Conservation (phyloP, 1,140 invertebrate species). For the Galleria mellonella region DNA sequence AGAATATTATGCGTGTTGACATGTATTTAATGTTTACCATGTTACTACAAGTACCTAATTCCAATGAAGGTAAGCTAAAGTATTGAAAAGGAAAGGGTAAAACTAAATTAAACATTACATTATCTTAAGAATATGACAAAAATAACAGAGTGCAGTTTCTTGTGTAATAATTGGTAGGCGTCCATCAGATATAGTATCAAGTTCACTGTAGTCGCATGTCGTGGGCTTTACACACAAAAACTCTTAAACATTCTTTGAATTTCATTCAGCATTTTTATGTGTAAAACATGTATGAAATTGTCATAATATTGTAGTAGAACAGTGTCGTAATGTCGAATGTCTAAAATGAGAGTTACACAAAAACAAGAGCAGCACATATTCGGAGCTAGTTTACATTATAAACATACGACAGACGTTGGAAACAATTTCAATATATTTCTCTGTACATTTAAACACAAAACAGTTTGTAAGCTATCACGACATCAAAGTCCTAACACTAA, state of each 20-base stretch:
- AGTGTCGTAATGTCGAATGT: slow-evolving; percentile 16
- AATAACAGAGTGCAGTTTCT: slow-evolving; percentile 29
- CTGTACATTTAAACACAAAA: slow-evolving; percentile 45
- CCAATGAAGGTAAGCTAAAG: slow-evolving; percentile 52
- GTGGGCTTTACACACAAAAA: background rate
- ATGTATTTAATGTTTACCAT: slow-evolving; percentile 71
- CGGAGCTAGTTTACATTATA: slow-evolving; percentile 11
- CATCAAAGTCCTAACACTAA: slow-evolving; percentile 59
- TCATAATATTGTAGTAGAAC: slow-evolving; percentile 11
- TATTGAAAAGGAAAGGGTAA: slow-evolving; percentile 24
- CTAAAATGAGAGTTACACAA: slow-evolving; percentile 5
- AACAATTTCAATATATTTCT: slow-evolving; percentile 21
- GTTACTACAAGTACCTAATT: slow-evolving; percentile 65
- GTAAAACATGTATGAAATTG: no score
- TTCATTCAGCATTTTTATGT: background rate
- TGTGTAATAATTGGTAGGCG: slow-evolving; percentile 20
- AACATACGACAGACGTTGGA: slow-evolving; percentile 9
- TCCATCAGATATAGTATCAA: no score
- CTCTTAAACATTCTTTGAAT: background rate
- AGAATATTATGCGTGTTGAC: slow-evolving; percentile 67
- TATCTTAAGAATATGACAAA: slow-evolving; percentile 35
- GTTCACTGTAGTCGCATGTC: no score
- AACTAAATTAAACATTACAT: slow-evolving; percentile 51
- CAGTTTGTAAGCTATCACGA: slow-evolving; percentile 54
- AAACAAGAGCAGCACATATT: background rate